phyloP scores from a whole-genome alignment of 64 coral and sea anemone genomes.

The Platygyra sinensis region DNA sequence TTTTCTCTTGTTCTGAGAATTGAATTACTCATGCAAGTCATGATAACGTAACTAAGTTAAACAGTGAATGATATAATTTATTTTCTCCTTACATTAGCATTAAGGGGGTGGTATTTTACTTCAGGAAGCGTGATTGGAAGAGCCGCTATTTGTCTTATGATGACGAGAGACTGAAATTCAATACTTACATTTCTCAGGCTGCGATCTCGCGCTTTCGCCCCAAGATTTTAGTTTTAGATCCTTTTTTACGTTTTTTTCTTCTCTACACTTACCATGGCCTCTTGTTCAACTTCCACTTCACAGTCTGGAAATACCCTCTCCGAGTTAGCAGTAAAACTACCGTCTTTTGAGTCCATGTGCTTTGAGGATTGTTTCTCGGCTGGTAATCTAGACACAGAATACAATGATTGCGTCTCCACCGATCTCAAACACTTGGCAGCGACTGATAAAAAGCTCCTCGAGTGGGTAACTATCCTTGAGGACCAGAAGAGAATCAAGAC shows the following conservation, averaged over 20 bases:
- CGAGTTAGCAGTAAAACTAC: neutral
- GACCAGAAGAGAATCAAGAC: neutral
- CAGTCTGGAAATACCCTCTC: neutral
- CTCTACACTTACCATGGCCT: neutral
- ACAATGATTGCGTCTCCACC: neutral
- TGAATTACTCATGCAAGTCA: neutral
- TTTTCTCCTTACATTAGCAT: neutral
- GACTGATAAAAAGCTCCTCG: conserved; percentile 16
- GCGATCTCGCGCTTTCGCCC: too few relatives aligned
- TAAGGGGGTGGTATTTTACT: neutral
- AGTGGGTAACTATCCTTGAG: neutral
- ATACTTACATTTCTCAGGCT: too few relatives aligned
- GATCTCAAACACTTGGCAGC: neutral
- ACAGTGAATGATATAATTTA: neutral
- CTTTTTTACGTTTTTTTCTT: neutral
- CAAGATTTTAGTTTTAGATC: neutral
- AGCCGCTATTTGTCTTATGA: neutral
- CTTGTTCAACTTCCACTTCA: neutral
- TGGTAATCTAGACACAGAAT: neutral
- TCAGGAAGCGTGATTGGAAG: neutral
- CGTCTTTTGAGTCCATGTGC: conserved; percentile 1
- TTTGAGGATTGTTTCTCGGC: neutral
- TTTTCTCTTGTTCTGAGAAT: neutral
- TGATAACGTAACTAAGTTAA: too few relatives aligned
- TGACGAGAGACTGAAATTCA: neutral